Evolutionary conservation across 2,797 vertebrate genomes (phyloP).

Genomic region (Spinus pinus): DNA sequence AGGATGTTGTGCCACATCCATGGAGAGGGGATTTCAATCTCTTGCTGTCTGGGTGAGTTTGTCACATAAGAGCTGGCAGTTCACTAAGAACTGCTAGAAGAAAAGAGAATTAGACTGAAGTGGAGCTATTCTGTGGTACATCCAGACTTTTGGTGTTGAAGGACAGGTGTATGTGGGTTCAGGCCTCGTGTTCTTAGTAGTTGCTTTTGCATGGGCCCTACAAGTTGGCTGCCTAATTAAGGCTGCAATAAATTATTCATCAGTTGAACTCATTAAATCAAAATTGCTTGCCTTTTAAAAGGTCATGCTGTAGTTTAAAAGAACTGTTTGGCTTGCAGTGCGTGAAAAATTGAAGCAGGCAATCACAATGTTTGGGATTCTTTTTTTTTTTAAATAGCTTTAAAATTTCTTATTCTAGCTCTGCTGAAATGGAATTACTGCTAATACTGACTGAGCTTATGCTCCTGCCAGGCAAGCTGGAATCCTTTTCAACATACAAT

Average conservation of each 20-base stretch:
- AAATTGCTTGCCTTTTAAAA: background rate
- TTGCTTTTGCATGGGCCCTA: background rate
- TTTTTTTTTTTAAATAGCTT: background rate
- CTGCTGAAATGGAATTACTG: background rate
- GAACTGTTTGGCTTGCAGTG: background rate
- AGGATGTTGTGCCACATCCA: fast-evolving
- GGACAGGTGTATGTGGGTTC: background rate
- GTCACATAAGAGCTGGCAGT: background rate
- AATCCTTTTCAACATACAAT: background rate
- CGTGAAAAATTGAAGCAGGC: background rate
- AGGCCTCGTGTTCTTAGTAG: background rate
- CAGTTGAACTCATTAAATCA: background rate
- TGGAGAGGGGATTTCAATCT: background rate
- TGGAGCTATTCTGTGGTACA: background rate
- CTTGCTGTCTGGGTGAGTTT: fast-evolving
- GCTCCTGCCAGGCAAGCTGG: background rate
- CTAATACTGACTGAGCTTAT: background rate
- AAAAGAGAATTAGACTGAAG: background rate
- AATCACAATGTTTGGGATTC: background rate
- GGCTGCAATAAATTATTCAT: slow-evolving; percentile 3
- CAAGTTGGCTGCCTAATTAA: background rate
- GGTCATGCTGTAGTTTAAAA: background rate
- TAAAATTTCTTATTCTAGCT: background rate
- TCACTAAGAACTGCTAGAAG: background rate
- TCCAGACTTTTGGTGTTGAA: background rate